A percentile compares a stretch with the other conserved stretches of the same genome.
Conservation (phyloP, 2,888 invertebrate species). For the Noctua pronuba region DNA sequence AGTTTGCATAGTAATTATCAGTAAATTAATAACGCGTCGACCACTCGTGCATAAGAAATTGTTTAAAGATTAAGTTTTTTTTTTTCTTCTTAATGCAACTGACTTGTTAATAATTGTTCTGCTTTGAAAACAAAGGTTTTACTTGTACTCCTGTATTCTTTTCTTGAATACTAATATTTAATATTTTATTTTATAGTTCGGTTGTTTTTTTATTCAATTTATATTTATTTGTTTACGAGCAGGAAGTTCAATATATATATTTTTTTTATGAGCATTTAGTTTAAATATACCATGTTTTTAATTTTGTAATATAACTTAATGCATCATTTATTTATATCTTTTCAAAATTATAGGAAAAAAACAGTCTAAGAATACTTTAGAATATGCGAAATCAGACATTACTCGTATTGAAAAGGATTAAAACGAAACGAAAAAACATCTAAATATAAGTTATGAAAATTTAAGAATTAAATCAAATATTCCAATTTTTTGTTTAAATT, state of each 20-base stretch:
- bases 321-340: neutral
- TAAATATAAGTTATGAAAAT: neutral
- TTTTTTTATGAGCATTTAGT: too few species aligned
- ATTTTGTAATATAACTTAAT: neutral
- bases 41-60: neutral
- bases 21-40: slow-evolving; percentile 22
- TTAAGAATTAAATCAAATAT: neutral
- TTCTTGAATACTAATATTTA: neutral
- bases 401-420: too few species aligned
- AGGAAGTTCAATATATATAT: too few species aligned
- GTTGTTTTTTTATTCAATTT: too few species aligned
- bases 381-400: neutral
- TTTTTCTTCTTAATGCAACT: neutral
- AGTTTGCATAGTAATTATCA: slow-evolving; percentile 33
- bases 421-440: neutral
- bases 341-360: too few species aligned
- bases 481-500: too few species aligned
- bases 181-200: too few species aligned
- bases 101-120: too few species aligned
- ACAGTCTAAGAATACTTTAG: neutral
- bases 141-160: too few species aligned
- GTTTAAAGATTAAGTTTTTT: neutral
- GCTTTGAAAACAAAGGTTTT: neutral
- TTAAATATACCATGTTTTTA: neutral
- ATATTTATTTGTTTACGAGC: too few species aligned